Evolutionary conservation across 2,113 vertebrate genomes (phyloP), one percentile per base, ranked within the genome.

Genomic region (Vicugna pacos): DNA sequence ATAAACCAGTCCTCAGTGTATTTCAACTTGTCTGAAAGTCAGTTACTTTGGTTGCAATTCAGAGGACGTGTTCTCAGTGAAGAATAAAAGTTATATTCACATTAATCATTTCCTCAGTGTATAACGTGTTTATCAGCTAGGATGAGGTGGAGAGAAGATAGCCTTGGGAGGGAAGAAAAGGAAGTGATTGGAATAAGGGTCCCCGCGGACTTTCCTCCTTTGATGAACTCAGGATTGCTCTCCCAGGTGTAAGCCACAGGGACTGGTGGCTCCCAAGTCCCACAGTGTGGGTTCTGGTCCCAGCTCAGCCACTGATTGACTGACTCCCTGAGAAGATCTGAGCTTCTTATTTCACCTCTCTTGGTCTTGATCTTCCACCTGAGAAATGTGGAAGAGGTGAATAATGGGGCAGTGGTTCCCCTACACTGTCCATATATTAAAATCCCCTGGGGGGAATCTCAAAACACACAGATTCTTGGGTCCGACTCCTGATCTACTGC

Each of bases 11-110:
- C 89, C 62, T 86, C 79, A 28, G 46, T 72, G 42, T 95, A 82
- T 91, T 97, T 95, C 65, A 82, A 26, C 81, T 82, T 97, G 70
- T 89, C 48, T 80, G 72, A 77, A 95, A 94, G 73, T 75, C 60
- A 89, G 72, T 92, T 92, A 52, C 54, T 95, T 89, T 64, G 50
- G 85, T 96, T 93, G 82, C 46, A 89, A 38, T 86, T 93, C 93
- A 69, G 64, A 96, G 56, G 62, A 90, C 22, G 15, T 24, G 16
- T 64, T 93, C 70, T 94, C 64, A 87, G 80, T 42, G 48, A 93
- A 94, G 60, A 89, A 91, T 81, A 91, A 91, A 95, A 72, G 77
- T 22, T 83, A 32, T 54, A n/a, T 42, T 93, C 82, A 52, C 64
- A 80, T 87, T 48, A 82, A 91, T 97, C 88, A 94, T 92, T 92